These are phyloP conservation scores for Halesus radiatus DNA, from an alignment of 1,140 invertebrate genomes.

Conservation along the genomic window DNA sequence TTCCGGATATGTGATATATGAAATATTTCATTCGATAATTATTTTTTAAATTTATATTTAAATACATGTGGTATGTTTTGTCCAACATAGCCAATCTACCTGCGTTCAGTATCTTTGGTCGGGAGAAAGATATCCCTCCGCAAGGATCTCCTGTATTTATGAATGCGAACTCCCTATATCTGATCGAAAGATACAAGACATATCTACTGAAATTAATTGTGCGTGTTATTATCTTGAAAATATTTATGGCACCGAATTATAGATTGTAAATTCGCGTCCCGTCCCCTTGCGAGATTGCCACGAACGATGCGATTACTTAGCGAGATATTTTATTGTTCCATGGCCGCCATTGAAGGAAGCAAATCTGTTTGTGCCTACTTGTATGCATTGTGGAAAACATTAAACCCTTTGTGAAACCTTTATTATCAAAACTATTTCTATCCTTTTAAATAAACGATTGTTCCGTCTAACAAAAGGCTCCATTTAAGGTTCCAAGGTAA, in stretches of 20 bases:
- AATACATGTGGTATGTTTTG: too few species aligned
- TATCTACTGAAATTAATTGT: conserved; percentile 56
- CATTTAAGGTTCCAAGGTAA: too few species aligned
- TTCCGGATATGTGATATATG: too few species aligned
- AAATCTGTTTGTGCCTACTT: conserved; percentile 10
- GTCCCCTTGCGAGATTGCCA: conserved; percentile 36
- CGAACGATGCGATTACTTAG: conserved; percentile 45
- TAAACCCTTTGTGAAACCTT: too few species aligned
- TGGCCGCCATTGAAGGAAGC: conserved; percentile 1
- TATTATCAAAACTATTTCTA: too few species aligned
- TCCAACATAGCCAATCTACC: not conserved
- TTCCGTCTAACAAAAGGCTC: too few species aligned
- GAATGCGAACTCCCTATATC: conserved; percentile 43
- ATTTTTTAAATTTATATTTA: too few species aligned
- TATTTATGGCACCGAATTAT: conserved; percentile 57
- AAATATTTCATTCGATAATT: too few species aligned
- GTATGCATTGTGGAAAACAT: not conserved
- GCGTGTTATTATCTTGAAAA: conserved; percentile 52
- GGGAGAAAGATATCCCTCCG: not conserved
- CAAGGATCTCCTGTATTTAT: conserved; percentile 41
- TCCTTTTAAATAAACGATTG: too few species aligned
- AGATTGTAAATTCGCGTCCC: conserved; percentile 49
- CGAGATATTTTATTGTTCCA: not conserved
- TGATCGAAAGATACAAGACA: conserved; percentile 44
- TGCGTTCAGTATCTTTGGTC: not conserved